Base-by-base conservation (phyloP, 2,113 vertebrate genomes). In the Callocephalon fimbriatum region DNA sequence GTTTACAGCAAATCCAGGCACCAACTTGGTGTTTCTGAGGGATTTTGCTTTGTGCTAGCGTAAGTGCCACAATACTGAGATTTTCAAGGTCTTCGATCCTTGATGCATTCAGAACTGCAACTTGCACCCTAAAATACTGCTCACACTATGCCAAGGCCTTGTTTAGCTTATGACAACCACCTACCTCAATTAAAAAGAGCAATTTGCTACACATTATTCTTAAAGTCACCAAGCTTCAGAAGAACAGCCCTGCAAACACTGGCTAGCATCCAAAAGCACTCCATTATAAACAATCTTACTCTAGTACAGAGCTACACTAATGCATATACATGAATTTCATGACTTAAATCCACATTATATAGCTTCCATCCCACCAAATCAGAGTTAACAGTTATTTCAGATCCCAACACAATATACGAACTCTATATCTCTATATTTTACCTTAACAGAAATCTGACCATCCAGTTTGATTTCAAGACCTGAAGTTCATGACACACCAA, bases 101-200 rank as follows among this genome's bases (percentile, higher is more conserved):
- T 31, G 59, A 12, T 8, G 21, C 23, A 38, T 88, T 94, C 86
- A 58, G 68, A 95, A 62, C 40, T 15, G 44, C 93, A 86, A 20
- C 65, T 56, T 62, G 47, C 92, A 86, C 63, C 42, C n/a, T 81
- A 67, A 73, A 94, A 62, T 38, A 38, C 48, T 87, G 94, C 94
- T 79, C 82, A 54, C 66, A 16, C 94, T 86, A 87, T 48, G 70
- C 88, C 73, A 92, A 84, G 17, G 18, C 63, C 92, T 92, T 83
- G 76, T 96, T 97, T 80, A 97, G 90, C 37, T 37, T 51, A 45
- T 90, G 91, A 96, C 94, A 95, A 90, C 82, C 81, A 95, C 97
- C 95, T 97, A 96, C 97, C 87, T 97, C 97, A 91, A 95, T 97
- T 98, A 97, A 97, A 83, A 44, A 16, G 53, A 95, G 90, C 91